Conservation (phyloP, 2,888 invertebrate species). For the Phaedon cochleariae region DNA sequence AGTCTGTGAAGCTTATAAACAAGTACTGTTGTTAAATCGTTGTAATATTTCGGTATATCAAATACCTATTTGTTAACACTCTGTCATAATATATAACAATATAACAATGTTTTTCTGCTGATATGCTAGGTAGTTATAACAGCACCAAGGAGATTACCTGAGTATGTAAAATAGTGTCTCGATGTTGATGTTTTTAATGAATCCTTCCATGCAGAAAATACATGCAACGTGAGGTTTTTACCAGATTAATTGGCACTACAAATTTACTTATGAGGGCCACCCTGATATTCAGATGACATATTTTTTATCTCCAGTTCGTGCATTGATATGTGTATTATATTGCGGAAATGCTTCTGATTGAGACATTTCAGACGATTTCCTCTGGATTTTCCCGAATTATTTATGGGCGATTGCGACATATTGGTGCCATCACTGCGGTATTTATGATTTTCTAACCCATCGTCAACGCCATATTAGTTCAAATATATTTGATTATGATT, state of each 20-base stretch:
- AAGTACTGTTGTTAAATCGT: too few relatives aligned
- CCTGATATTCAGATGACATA: too few relatives aligned
- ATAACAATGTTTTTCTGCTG: too few relatives aligned
- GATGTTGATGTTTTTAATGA: background rate
- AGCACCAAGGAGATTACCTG: background rate
- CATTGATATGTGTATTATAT: too few relatives aligned
- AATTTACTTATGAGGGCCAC: too few relatives aligned
- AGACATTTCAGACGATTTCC: background rate
- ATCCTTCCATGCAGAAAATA: background rate
- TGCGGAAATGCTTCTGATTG: conserved; percentile 8
- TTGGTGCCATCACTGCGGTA: too few relatives aligned
- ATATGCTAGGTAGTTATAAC: too few relatives aligned
- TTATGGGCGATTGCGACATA: conserved; percentile 14
- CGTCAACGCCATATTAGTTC: conserved; percentile 33
- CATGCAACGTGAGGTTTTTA: background rate
- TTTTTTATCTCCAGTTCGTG: too few relatives aligned
- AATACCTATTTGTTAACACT: too few relatives aligned
- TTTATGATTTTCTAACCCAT: conserved; percentile 30
- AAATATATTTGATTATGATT: conserved; percentile 35
- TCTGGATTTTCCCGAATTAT: background rate
- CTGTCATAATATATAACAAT: too few relatives aligned
- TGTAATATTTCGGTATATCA: too few relatives aligned
- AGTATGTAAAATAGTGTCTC: background rate
- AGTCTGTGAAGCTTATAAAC: too few relatives aligned
- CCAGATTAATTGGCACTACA: background rate